Evolutionary conservation across 2,888 invertebrate species (phyloP), one percentile per base, ranked within the genome.

Genomic region (Dryocosmus kuriphilus): DNA sequence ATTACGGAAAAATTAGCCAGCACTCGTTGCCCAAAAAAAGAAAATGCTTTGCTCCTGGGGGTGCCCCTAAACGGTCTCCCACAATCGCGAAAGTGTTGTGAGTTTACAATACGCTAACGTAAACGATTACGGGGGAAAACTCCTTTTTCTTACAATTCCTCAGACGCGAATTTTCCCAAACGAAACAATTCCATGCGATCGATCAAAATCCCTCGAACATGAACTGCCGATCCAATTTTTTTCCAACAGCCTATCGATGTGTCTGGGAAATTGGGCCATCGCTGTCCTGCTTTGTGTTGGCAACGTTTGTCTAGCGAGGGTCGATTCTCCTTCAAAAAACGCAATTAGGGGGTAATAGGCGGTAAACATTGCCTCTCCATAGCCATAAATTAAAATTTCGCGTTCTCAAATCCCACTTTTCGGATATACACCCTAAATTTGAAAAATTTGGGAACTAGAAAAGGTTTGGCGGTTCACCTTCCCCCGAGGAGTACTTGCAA

Each of bases 281-380:
- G 1, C 30, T 81, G 2, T 82, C 83, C 0, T 83, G 3, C 74
- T 83, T 0, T 81, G 77, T n/a, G 60, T 80, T 16, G 82, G 81
- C 80, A 82, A 62, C 0, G 78, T 32, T 46, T 82, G 2, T 77
- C 81, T 1, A 14, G 1, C 71, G 74, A 2, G 63, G 75, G 60
- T 22, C 22, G 77, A 83, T 22, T 41, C 81, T 73, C 63, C 22
- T 83, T 11, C 81, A 84, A 81, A 83, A 84, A 46, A 84, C 81
- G 0, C 67, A 73, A 14, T 63, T 84, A 4, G 82, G 82, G 84
- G 85, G 74, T 81, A 5, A 71, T 82, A 27, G 81, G 62, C 11
- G 79, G 80, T 11, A 55, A n/a, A 73, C 2, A 9, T 76, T n/a
- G 57, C 24, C 75, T 9, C 35, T 6, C 27, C 60, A 60, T 35